Conservation (phyloP, 2,113 vertebrate genomes). For the Crotalus helleri region DNA sequence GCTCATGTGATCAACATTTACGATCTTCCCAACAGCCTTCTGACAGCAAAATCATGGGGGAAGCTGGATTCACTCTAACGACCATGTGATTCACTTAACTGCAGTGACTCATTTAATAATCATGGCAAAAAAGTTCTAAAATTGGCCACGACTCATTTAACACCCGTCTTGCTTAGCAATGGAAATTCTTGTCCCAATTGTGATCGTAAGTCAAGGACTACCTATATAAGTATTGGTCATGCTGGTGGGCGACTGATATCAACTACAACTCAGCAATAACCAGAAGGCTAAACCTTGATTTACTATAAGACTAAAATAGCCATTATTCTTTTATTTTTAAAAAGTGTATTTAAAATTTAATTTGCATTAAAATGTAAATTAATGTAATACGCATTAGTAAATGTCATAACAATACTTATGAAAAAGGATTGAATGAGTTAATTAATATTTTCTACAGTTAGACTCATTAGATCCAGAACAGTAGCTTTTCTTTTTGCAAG, state of each 20-base stretch:
- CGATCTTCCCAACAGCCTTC: neutral
- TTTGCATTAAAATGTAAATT: neutral
- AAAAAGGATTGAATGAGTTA: neutral
- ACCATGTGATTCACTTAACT: neutral
- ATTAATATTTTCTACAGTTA: neutral
- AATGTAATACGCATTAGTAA: neutral
- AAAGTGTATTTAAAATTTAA: neutral
- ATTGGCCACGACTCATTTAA: neutral
- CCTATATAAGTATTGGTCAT: neutral
- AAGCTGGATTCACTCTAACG: neutral
- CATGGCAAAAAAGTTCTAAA: neutral
- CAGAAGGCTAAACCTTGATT: neutral
- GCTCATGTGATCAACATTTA: neutral
- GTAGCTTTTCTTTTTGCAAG: neutral
- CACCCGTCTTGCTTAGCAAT: neutral
- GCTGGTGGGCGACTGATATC: neutral
- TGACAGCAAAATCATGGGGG: neutral
- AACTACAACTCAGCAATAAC: neutral
- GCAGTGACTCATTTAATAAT: neutral
- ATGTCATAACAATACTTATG: neutral
- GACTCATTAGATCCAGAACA: constrained; percentile 11
- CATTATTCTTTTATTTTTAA: neutral
- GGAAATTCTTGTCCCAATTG: neutral
- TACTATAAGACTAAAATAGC: neutral
- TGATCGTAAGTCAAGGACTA: neutral